Evolutionary conservation across 1,140 invertebrate genomes (phyloP), one percentile per base, ranked within the genome.

Genomic region (Philaenus spumarius): DNA sequence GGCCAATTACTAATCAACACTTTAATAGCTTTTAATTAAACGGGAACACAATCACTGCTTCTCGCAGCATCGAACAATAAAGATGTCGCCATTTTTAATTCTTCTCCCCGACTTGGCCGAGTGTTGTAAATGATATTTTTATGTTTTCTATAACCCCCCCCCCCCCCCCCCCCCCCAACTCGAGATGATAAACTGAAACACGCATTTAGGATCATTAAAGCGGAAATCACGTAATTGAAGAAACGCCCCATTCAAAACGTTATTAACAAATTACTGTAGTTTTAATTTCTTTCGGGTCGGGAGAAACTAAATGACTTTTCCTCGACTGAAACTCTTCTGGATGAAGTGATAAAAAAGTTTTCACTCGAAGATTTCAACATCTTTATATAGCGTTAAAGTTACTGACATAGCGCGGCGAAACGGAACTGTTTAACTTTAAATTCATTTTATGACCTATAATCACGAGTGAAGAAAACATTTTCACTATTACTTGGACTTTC

Each of bases 11-110:
- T 63, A 63, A 63, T 63, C 55, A 63, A 60, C 58, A 63, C 61
- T 46, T 63, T 63, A 63, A 63, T 63, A 37, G 61, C 45, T 60
- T 60, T 63, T 63, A 63, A 63, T 63, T 63, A 63, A 63, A 56
- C 48, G 43, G 19, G 52, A 42, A 51, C 48, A 30, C 7, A 23
- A 34, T 30, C 43, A 39, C 30, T 20, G 20, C 34, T 17, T n/a
- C 22, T 37, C 9, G 24, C 55, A 46, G 42, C 42, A 39, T 52
- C 58, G 24, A 43, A 54, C 60, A 51, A 58, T 62, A 62, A 62
- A 62, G 60, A 62, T 62, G 50, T 62, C 56, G 56, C 34, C 46
- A 30, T 58, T 58, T 50, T 50, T 58, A 47, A 57, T 30, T 57
- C 55, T 35, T 39, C 50, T 37, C 40, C 15, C n/a, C n/a, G n/a